Evolutionary conservation across 2,797 vertebrate species (phyloP).

Genomic region (Chrysocyon brachyurus): DNA sequence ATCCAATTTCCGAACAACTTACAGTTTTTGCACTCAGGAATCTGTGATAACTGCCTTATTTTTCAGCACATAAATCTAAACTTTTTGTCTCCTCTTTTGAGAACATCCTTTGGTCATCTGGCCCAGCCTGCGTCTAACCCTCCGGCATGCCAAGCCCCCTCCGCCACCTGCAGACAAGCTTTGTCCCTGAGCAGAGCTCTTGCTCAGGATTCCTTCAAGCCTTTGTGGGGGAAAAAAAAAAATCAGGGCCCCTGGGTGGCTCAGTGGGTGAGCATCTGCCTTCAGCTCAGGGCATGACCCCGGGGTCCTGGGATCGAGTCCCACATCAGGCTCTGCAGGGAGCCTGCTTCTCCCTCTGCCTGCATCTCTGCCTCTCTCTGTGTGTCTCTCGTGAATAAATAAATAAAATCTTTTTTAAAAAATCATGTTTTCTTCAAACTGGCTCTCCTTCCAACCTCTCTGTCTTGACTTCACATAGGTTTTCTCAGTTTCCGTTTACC

Average conservation of each 20-base stretch:
- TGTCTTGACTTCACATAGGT: neutral
- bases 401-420: neutral
- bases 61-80: neutral
- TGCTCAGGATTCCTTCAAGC: neutral
- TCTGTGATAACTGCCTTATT: neutral
- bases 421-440: conserved; percentile 3
- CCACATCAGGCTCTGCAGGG: too few relatives aligned
- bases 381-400: too few relatives aligned
- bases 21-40: neutral
- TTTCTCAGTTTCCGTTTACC: conserved; percentile 5
- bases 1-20: neutral
- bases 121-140: neutral
- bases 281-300: too few relatives aligned
- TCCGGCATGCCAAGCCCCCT: neutral
- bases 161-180: neutral
- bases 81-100: neutral
- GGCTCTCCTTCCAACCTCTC: neutral
- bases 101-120: neutral
- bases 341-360: too few relatives aligned
- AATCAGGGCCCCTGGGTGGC: too few relatives aligned
- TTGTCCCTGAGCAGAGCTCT: neutral
- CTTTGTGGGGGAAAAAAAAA: neutral
- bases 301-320: too few relatives aligned
- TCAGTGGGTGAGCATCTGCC: too few relatives aligned
- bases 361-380: too few relatives aligned